phyloP scores from a whole-genome alignment of 1,140 invertebrate species.

The Nymphalis io region DNA sequence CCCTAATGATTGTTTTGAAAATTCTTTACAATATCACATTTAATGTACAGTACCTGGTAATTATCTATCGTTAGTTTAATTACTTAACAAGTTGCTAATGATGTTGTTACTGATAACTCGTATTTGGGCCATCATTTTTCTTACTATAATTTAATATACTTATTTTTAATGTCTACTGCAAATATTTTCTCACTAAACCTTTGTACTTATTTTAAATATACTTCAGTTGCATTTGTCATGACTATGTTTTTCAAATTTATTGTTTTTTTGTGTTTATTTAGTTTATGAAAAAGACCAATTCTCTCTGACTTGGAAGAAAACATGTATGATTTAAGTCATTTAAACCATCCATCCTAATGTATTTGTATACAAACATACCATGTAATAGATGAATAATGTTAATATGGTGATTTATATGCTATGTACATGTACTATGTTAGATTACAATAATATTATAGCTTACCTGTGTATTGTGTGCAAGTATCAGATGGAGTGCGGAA shows the following conservation, averaged over 20 bases:
- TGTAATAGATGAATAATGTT: not conserved
- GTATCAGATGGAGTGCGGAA: constrained; percentile 68
- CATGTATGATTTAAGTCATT: not conserved
- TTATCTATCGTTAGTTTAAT: constrained; percentile 21
- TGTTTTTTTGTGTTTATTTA: too few relatives aligned
- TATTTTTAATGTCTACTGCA: not conserved
- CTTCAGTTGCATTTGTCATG: too few relatives aligned
- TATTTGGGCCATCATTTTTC: not conserved
- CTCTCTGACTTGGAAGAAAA: too few relatives aligned
- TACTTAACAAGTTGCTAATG: constrained; percentile 4
- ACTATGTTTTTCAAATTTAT: too few relatives aligned
- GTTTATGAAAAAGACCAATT: too few relatives aligned
- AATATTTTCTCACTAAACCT: too few relatives aligned
- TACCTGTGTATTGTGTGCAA: constrained; percentile 60
- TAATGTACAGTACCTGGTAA: constrained; percentile 14
- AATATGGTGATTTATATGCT: not conserved
- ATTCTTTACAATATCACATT: not conserved
- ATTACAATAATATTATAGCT: constrained; percentile 8
- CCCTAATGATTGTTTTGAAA: constrained; percentile 9
- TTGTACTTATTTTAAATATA: too few relatives aligned
- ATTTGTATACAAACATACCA: not conserved
- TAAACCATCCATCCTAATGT: not conserved
- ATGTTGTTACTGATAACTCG: constrained; percentile 5
- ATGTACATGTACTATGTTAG: not conserved
- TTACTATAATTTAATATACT: constrained; percentile 2